Evolutionary conservation across 2,888 invertebrate species (phyloP).

Genomic region (Rhodophaea formosa): DNA sequence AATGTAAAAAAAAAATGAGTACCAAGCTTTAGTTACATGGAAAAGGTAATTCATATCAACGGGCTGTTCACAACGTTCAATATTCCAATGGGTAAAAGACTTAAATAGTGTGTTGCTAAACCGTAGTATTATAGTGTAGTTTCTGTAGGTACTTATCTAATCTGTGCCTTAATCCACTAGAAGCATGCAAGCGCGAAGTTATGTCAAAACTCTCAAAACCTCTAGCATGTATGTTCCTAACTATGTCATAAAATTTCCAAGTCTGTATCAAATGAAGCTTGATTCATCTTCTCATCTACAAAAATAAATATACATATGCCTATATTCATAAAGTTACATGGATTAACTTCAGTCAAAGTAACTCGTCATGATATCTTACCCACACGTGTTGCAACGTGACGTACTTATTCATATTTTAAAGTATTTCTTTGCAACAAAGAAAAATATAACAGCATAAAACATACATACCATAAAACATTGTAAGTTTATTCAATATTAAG

Average conservation of each 20-base stretch:
- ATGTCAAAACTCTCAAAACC: conserved; percentile 27
- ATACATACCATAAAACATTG: background rate
- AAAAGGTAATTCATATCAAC: no score
- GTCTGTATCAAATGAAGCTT: conserved; percentile 6
- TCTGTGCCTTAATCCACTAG: conserved; percentile 32
- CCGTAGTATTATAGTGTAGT: no score
- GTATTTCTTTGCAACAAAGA: background rate
- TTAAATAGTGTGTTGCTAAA: no score
- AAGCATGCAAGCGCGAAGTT: conserved; percentile 50
- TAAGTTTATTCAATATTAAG: background rate
- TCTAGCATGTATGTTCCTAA: conserved; percentile 42
- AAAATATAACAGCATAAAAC: no score
- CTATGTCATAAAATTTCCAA: conserved; percentile 28
- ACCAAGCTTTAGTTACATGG: no score
- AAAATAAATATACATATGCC: background rate
- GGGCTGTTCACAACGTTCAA: no score
- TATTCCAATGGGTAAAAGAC: no score
- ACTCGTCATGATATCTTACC: background rate
- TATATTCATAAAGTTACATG: no score
- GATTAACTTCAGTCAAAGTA: no score
- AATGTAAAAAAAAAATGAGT: no score
- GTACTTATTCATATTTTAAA: background rate
- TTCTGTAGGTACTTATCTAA: no score
- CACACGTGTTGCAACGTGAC: background rate
- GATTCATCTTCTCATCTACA: conserved; percentile 24